These are phyloP conservation scores for Ageneiosus marmoratus DNA, from an alignment of 2,113 vertebrate species.

Conservation along the genomic window DNA sequence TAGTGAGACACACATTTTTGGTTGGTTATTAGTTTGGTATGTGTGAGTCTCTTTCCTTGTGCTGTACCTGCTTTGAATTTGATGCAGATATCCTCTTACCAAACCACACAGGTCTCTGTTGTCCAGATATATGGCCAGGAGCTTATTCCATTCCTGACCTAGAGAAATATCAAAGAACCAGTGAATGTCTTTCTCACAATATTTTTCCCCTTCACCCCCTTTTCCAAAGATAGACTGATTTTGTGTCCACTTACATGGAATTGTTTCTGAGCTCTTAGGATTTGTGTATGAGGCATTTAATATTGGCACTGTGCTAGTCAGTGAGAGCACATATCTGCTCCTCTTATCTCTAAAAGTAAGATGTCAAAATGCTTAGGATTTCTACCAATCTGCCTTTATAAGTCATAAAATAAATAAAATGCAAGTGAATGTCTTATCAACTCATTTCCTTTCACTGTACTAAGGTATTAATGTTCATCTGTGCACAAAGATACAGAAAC, in stretches of 20 bases:
- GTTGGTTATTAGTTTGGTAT: slow-evolving; percentile 54
- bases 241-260: slow-evolving; percentile 31
- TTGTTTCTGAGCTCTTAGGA: slow-evolving; percentile 7
- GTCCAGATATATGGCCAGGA: slow-evolving; percentile 42
- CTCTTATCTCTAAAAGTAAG: background rate
- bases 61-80: slow-evolving; percentile 66
- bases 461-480: background rate
- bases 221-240: slow-evolving; percentile 25
- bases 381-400: background rate
- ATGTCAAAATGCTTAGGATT: background rate
- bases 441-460: background rate
- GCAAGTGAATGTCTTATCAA: background rate
- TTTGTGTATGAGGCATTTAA: slow-evolving; percentile 24
- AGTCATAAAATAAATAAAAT: slow-evolving; percentile 9
- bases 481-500: background rate
- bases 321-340: background rate
- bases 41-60: slow-evolving; percentile 44
- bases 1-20: slow-evolving; percentile 48
- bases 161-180: slow-evolving; percentile 61
- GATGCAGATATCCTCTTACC: slow-evolving; percentile 58
- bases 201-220: background rate
- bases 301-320: background rate
- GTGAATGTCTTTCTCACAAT: slow-evolving; percentile 42
- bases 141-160: slow-evolving; percentile 50
- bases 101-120: slow-evolving; percentile 59